Evolutionary conservation across 2,797 vertebrate genomes (phyloP).

Genomic region (Microctenopoma lineatum): DNA sequence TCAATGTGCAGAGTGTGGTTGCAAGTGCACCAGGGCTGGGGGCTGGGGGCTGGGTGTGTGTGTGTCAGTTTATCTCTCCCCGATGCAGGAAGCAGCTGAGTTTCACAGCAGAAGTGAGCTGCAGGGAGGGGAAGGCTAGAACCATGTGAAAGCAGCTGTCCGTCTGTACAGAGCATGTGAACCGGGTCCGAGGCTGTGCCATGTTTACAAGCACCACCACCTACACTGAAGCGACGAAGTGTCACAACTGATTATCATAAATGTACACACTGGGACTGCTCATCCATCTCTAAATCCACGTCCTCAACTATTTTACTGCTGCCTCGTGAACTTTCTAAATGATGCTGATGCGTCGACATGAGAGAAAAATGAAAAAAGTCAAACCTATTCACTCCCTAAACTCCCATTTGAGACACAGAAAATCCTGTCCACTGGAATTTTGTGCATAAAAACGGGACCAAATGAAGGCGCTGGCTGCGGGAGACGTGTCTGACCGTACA

Average conservation of each 20-base stretch:
- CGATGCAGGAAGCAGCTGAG: slow-evolving; percentile 74
- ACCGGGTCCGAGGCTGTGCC: too few relatives aligned
- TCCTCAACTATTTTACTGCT: neutral
- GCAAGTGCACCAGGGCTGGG: neutral
- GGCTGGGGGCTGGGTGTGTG: neutral
- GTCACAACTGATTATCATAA: too few relatives aligned
- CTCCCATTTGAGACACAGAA: neutral
- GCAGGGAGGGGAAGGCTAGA: slow-evolving; percentile 33
- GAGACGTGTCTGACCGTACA: neutral
- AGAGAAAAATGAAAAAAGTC: neutral
- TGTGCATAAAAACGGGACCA: too few relatives aligned
- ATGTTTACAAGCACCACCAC: neutral
- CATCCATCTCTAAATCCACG: neutral
- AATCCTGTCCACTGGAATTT: too few relatives aligned
- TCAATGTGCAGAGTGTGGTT: neutral
- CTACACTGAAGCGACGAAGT: neutral
- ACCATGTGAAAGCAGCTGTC: slow-evolving; percentile 6
- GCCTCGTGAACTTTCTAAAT: too few relatives aligned
- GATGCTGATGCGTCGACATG: neutral
- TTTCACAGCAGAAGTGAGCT: slow-evolving; percentile 81
- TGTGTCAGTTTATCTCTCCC: slow-evolving; percentile 5
- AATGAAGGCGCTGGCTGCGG: neutral
- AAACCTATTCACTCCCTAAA: neutral
- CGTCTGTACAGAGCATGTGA: neutral
- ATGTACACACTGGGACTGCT: too few relatives aligned